Base-by-base conservation (phyloP, 2,888 invertebrate species). In the Drosophila sordidula region DNA sequence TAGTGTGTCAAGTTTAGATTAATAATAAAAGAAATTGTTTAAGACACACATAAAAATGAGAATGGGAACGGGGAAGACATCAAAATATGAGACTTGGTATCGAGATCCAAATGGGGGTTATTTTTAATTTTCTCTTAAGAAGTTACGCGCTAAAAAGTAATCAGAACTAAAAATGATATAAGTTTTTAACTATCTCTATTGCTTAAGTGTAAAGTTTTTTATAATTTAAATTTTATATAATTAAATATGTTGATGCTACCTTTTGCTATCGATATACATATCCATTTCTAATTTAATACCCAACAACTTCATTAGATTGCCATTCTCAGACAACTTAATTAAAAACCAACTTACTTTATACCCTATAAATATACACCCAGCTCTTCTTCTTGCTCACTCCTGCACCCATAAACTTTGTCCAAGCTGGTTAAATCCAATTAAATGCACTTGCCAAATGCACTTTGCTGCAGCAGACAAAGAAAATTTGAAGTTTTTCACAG, bases 381-480 rank as follows among this genome's bases (percentile, higher is more conserved):
- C 1, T 16, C 14, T 50, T 25, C 14, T 14, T 46, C 12, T 4
- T 25, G 16, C 12, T 5, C 18, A 18, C 29, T 16, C 12, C n/a
- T 38, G 4, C 16, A 22, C 32, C 41, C 34, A 54, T 49, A 47
- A 55, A 56, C 11, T 61, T 34, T 56, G 9, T 25, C 54, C 16
- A 70, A 29, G 6, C 44, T 45, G 45, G 9, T 46, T 52, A 47
- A 71, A 71, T 68, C 67, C 79, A 78, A 69, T 79, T 72, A 67
- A 79, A 69, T 51, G 39, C 59, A 51, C 18, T 75, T 70, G 66
- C 54, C 63, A 78, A 74, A 66, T 58, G 56, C 59, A 62, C 18
- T 56, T 29, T 9, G 6, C 34, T 0, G 6, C 54, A 34, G 34
- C 34, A 34, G 55, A 59, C 72, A 57, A 63, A 51, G 58, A 54